Base-by-base conservation (phyloP, 2,113 vertebrate genomes). In the Salminus brasiliensis region DNA sequence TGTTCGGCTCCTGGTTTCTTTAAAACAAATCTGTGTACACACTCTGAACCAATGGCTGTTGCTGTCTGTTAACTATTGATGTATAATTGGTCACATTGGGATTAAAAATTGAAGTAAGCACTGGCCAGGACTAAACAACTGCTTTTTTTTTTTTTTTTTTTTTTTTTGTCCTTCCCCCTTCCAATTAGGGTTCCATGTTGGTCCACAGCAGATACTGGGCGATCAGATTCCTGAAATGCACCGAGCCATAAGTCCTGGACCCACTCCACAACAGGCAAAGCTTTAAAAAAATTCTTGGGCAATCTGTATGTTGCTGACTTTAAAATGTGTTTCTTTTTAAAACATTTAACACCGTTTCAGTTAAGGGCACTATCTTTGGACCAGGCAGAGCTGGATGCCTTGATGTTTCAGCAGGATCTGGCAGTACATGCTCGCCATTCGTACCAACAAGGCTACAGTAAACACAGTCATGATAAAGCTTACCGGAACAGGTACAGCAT, bases 371-470 rank as follows among this genome's bases (percentile, higher is more conserved):
- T 91, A 21, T 87, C 91, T 6, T 86, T 97, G 65, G 95, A 94
- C 72, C 96, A 95, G 18, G 93, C 94, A n/a, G 93, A 95, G 0
- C 79, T 98, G 72, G 96, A 99, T 81, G 96, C 95, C 0, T 87
- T 97, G 66, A 84, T 93, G 0, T 88, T 96, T 18, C 95, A 97
- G 52, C 96, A 96, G 73, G 98, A 99, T 78, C 91, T 98, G 23
- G 93, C 95, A 71, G 82, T 96, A 41, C 95, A 96, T 83, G 87
- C 92, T 70, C 93, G 95, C 67, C 93, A 92, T 60, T 90, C 94
- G 78, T 97, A 95, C 87, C 97, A 96, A 73, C 90, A 96, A 27
- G 91, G 91, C 59, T 97, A 95, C 91, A 92, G 90, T 68, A 98
- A 97, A 83, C 90, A 92, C 5, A 93, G 92, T n/a, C 92, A 92